A percentile compares a stretch with the other conserved stretches of the same genome.
phyloP scores from a whole-genome alignment of 2,888 invertebrate genomes.

The Diadegma fenestrale region DNA sequence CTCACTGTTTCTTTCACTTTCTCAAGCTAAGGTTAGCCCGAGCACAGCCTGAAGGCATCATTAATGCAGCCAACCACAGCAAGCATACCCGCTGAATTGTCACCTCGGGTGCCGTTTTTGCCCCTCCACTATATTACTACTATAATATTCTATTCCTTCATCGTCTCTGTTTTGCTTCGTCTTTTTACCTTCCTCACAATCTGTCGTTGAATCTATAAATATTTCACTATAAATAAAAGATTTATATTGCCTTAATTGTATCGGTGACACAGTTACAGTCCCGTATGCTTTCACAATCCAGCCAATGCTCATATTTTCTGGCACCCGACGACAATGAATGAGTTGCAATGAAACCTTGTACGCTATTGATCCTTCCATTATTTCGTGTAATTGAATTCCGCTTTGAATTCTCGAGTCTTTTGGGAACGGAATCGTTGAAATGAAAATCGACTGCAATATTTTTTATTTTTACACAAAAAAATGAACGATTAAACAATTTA shows the following conservation, averaged over 20 bases:
- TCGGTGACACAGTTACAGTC: background rate
- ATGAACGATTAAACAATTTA: background rate
- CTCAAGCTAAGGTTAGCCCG: slow-evolving; percentile 57
- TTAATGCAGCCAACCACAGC: slow-evolving; percentile 76
- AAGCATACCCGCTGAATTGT: slow-evolving; percentile 64
- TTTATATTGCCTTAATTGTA: slow-evolving; percentile 13
- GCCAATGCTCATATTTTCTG: background rate
- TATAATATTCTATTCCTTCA: slow-evolving; percentile 66
- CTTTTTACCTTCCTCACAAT: slow-evolving; percentile 36
- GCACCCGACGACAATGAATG: background rate
- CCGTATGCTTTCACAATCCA: background rate
- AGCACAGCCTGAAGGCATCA: slow-evolving; percentile 80
- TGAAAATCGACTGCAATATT: background rate
- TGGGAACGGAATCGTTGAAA: background rate
- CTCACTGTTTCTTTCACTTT: background rate
- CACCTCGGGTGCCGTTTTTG: slow-evolving; percentile 56
- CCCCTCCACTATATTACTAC: slow-evolving; percentile 49
- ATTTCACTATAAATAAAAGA: slow-evolving; percentile 33
- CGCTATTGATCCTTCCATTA: background rate
- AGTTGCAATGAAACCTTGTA: slow-evolving; percentile 1
- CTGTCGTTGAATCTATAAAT: slow-evolving; percentile 31
- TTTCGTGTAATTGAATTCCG: background rate
- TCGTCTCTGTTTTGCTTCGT: slow-evolving; percentile 52
- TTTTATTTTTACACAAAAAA: no score
- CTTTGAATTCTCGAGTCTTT: background rate